Conservation (phyloP, 2,888 invertebrate species). For the Gasteruption jaculator region DNA sequence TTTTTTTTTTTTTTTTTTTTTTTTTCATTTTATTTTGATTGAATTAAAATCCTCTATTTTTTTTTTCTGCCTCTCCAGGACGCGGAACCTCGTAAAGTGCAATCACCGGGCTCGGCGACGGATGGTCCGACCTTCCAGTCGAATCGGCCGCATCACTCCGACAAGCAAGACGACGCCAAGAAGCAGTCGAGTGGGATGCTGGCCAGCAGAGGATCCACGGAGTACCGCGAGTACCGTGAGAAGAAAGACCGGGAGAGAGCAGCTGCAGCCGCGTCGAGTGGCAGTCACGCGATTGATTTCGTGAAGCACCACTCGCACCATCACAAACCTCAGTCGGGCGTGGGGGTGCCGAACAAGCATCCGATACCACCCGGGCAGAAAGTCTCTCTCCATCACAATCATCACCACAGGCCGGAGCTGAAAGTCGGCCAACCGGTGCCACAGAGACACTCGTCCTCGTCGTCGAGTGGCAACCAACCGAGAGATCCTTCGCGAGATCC, state of each 20-base stretch:
- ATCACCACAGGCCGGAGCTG: conserved; percentile 41
- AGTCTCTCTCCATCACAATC: conserved; percentile 38
- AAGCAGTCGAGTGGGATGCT: conserved; percentile 37
- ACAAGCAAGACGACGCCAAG: conserved; percentile 36
- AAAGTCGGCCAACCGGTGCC: conserved; percentile 27
- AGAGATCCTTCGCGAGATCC: conserved; percentile 28
- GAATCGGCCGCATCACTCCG: conserved; percentile 35
- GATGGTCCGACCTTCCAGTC: conserved; percentile 36
- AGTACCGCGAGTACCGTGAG: conserved; percentile 62
- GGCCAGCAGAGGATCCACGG: conserved; percentile 50
- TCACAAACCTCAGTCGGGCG: conserved; percentile 33
- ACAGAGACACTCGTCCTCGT: conserved; percentile 43
- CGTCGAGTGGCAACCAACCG: conserved; percentile 34
- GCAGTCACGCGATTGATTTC: conserved; percentile 29
- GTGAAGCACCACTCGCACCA: conserved; percentile 42
- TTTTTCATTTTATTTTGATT: too few relatives aligned
- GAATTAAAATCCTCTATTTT: conserved; percentile 2
- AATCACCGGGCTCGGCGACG: conserved; percentile 34
- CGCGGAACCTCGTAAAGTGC: conserved; percentile 42
- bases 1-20: too few relatives aligned
- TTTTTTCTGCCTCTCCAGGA: too few relatives aligned
- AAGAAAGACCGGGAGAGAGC: conserved; percentile 57
- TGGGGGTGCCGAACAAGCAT: conserved; percentile 43
- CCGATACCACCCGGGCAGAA: conserved; percentile 35
- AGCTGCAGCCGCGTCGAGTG: conserved; percentile 32